phyloP scores from a whole-genome alignment of 2,113 vertebrate genomes.

The Rhynchopsitta pachyrhyncha region DNA sequence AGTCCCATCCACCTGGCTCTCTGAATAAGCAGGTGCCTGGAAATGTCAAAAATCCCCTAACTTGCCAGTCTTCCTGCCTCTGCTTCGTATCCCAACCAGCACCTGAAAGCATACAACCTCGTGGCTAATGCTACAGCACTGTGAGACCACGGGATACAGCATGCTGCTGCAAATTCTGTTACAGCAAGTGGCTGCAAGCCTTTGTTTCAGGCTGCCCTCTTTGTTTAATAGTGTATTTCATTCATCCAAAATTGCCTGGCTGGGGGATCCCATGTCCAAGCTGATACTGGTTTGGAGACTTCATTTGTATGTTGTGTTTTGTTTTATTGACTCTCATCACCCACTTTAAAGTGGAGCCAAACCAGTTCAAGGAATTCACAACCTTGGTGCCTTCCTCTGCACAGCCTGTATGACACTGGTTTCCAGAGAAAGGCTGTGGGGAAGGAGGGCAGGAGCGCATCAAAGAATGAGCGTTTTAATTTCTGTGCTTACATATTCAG shows the following conservation, averaged over 20 bases:
- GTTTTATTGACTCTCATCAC: neutral
- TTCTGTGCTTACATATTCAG: neutral
- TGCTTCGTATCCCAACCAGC: neutral
- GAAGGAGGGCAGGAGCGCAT: neutral
- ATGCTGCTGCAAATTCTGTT: neutral
- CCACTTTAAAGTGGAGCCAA: neutral
- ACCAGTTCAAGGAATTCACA: neutral
- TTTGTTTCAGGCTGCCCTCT: neutral
- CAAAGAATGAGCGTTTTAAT: neutral
- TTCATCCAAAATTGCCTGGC: neutral
- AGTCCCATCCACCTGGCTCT: neutral
- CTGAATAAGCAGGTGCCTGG: neutral
- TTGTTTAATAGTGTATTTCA: neutral
- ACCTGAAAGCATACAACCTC: neutral
- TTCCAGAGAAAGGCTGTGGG: neutral
- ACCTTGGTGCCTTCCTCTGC: slow-evolving; percentile 4
- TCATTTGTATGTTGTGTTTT: neutral
- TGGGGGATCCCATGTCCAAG: neutral
- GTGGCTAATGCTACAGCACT: neutral
- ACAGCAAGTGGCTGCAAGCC: neutral
- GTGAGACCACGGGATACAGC: neutral
- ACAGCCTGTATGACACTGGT: neutral
- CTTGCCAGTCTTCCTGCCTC: neutral
- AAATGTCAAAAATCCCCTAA: neutral
- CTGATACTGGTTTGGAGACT: neutral